These are phyloP conservation scores for Oligia strigilis DNA, from an alignment of 2,888 invertebrate genomes.

Conservation along the genomic window DNA sequence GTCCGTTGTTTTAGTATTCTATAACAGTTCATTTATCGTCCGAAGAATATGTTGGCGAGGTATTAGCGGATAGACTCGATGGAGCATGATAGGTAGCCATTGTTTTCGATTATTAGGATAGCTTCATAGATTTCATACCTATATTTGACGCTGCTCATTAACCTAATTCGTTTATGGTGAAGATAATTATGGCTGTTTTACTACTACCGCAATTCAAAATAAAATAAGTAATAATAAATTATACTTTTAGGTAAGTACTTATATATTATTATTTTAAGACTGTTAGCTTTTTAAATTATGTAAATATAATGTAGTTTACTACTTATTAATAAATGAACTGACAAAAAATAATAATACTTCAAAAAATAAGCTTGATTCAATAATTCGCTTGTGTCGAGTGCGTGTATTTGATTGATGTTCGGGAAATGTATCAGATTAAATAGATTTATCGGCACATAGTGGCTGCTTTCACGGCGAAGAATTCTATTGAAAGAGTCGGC, in stretches of 20 bases:
- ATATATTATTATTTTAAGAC: too few relatives aligned
- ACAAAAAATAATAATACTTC: too few relatives aligned
- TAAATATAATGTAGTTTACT: too few relatives aligned
- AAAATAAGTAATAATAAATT: constrained; percentile 9
- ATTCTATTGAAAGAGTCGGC: constrained; percentile 79
- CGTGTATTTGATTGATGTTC: constrained; percentile 81
- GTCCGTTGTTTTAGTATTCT: constrained; percentile 34
- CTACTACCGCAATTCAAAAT: neutral
- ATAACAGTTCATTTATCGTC: constrained; percentile 26
- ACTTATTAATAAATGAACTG: too few relatives aligned
- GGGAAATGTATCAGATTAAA: constrained; percentile 85
- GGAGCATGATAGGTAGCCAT: constrained; percentile 1
- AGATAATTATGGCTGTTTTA: neutral
- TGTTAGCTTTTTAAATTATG: too few relatives aligned
- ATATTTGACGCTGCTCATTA: neutral
- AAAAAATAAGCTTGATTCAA: constrained; percentile 46
- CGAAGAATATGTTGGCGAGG: constrained; percentile 34
- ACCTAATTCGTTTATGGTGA: neutral
- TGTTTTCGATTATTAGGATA: constrained; percentile 5
- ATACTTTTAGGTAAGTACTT: too few relatives aligned
- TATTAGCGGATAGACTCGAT: constrained; percentile 5
- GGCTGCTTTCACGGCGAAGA: constrained; percentile 83
- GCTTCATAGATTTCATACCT: neutral
- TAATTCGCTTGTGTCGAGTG: constrained; percentile 72
- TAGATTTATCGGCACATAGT: constrained; percentile 80